Conservation (phyloP, 2,888 invertebrate species). For the Ophion ventricosus region DNA sequence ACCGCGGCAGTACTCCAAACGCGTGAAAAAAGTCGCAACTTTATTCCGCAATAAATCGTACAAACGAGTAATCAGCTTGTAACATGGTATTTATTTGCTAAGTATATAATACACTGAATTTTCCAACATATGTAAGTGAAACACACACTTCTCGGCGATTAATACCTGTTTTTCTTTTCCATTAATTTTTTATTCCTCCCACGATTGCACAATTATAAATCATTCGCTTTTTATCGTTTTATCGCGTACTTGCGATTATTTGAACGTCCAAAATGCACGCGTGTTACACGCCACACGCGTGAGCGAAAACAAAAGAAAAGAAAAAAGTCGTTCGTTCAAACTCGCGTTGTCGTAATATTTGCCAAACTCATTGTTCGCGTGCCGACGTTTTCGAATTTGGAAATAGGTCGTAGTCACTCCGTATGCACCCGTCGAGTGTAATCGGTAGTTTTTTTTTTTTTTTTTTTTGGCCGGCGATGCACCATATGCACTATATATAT, state of each 20-base stretch:
- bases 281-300: constrained; percentile 4
- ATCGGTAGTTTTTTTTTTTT: constrained; percentile 23
- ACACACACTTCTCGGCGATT: constrained; percentile 77
- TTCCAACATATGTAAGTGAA: constrained; percentile 76
- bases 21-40: too few species aligned
- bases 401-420: constrained; percentile 49
- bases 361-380: constrained; percentile 19
- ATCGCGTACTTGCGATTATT: constrained; percentile 32
- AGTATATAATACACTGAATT: constrained; percentile 79
- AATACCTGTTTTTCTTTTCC: constrained; percentile 75
- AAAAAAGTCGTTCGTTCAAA: not conserved
- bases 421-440: constrained; percentile 19
- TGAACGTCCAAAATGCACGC: constrained; percentile 20
- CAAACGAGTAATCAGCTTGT: constrained; percentile 50
- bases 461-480: constrained; percentile 45
- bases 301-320: not conserved
- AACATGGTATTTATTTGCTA: constrained; percentile 74
- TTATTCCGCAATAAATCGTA: not conserved
- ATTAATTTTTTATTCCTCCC: constrained; percentile 22
- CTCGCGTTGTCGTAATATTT: not conserved
- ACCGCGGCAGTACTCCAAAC: too few species aligned
- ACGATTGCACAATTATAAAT: constrained; percentile 36
- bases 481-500: constrained; percentile 38
- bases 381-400: constrained; percentile 24
- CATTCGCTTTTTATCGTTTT: constrained; percentile 24